Percentiles rank a stretch among this genome's conserved stretches.
Conservation (phyloP, 2,113 vertebrate species). For the Paralichthys olivaceus region DNA sequence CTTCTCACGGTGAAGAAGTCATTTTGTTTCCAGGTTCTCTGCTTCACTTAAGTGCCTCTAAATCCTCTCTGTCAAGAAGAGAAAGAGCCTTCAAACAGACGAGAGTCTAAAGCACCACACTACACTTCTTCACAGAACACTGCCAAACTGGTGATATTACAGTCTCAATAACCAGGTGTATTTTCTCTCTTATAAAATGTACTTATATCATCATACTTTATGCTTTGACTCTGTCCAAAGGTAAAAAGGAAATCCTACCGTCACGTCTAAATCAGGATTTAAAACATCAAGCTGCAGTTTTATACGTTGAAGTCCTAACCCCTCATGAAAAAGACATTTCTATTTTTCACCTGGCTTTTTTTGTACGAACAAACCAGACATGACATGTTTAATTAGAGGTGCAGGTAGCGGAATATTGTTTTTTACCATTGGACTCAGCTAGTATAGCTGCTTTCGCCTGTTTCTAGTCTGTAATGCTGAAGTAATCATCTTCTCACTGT, state of each 20-base stretch:
- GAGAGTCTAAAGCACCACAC: slow-evolving; percentile 35
- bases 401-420: neutral
- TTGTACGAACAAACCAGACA: neutral
- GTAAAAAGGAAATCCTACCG: neutral
- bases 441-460: no score
- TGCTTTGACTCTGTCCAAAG: slow-evolving; percentile 3
- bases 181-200: slow-evolving; percentile 30
- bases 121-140: slow-evolving; percentile 36
- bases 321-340: neutral
- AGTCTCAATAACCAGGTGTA: slow-evolving; percentile 10
- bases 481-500: neutral
- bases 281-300: neutral
- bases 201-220: slow-evolving; percentile 4
- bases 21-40: neutral
- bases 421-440: neutral
- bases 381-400: neutral
- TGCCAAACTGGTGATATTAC: slow-evolving; percentile 28
- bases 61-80: slow-evolving; percentile 2
- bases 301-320: neutral
- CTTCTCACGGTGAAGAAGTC: neutral
- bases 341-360: neutral
- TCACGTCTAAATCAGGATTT: neutral
- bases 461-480: neutral
- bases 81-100: neutral
- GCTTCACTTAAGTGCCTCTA: slow-evolving; percentile 29